Base-by-base conservation (phyloP, 2,888 invertebrate species). In the Drosophila robusta region DNA sequence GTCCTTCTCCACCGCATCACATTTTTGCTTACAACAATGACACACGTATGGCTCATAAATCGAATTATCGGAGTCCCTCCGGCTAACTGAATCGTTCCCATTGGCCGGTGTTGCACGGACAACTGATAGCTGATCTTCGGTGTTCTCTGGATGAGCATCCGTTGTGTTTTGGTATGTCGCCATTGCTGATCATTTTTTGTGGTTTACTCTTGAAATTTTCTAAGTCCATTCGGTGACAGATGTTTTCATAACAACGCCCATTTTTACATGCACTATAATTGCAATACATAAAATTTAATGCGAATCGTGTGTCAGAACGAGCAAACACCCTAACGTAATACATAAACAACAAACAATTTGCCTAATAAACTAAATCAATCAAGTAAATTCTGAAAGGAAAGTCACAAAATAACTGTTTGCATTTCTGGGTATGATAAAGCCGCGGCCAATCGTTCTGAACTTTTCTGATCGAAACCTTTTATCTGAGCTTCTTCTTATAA, bases 1-100 rank as follows among this genome's bases (percentile, higher is more conserved):
- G 11, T 87, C 65, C 54, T 60, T 75, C 9, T 55, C 49, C 2
- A 14, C 36, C 1, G 36, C 50, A 11, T 24, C 38, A 38, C 86
- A 89, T 39, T 67, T 69, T 5, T 52, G 39, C 12, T 66, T 65
- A 39, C 71, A 71, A 22, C 90, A 87, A 26, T 65, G 62, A 46
- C 87, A 88, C 3, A 50, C 60, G 51, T 90, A 90, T 3, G 50
- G 16, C 34, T 62, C 70, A 9, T 70, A 70, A 1, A 29, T 26
- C 1, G 84, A 78, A 3, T 49, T 60, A 29, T 49, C 55, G 8
- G 75, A 78, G 4, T 49, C 38, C 7, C 12, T 6, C 0, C 11
- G 1, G 14, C 38, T 55, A 24, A 24, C 22, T 26, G 45, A 7
- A 32, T 4, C 5, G 26, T 1, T 42, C 9, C 9, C 11, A 4